Conservation (phyloP, 2,113 vertebrate genomes). For the Oplegnathus fasciatus region DNA sequence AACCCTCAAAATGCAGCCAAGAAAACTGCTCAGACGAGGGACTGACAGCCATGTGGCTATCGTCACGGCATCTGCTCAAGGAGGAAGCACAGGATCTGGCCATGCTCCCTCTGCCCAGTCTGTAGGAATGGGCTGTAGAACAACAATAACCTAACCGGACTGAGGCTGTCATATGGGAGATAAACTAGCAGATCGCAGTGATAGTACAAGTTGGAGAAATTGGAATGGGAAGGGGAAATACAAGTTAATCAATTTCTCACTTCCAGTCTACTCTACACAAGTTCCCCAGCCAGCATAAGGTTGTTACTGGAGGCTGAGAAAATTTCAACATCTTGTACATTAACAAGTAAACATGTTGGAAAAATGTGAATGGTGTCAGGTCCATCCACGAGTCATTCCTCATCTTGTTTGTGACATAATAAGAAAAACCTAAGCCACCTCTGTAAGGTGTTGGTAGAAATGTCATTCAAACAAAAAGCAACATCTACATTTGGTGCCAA, state of each 20-base stretch:
- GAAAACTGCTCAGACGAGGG: conserved; percentile 5
- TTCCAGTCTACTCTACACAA: neutral
- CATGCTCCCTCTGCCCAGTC: neutral
- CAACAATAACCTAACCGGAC: conserved; percentile 27
- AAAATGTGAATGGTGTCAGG: neutral
- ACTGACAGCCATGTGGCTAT: conserved; percentile 41
- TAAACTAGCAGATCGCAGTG: conserved; percentile 22
- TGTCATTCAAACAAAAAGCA: conserved; percentile 19
- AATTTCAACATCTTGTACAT: neutral
- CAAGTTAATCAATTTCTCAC: conserved; percentile 19
- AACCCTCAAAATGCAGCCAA: neutral
- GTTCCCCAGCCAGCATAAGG: neutral
- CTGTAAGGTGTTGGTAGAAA: conserved; percentile 3
- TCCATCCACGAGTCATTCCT: neutral
- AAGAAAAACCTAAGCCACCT: conserved; percentile 8
- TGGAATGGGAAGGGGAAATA: conserved; percentile 4
- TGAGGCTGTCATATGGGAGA: conserved; percentile 1
- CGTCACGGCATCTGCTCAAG: conserved; percentile 36
- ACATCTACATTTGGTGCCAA: conserved; percentile 20
- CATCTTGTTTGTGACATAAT: neutral
- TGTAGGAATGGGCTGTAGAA: neutral
- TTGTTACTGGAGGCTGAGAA: neutral
- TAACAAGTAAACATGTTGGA: neutral
- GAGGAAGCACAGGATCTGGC: conserved; percentile 26
- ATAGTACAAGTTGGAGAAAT: conserved; percentile 3